Conservation (phyloP, 2,797 vertebrate genomes). For the Peromyscus eremicus region DNA sequence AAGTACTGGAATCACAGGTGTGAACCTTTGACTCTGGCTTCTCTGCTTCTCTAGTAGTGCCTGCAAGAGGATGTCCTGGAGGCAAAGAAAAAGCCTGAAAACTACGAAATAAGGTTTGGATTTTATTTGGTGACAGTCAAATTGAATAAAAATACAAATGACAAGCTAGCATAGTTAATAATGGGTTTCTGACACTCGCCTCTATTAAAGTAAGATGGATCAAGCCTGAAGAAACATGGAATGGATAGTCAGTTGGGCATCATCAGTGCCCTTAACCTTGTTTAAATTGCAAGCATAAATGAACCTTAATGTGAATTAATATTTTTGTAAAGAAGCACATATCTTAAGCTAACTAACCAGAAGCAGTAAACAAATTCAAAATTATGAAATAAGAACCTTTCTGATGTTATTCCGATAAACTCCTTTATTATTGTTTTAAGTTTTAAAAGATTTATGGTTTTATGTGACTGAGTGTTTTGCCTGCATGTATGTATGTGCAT, state of each 20-base stretch:
- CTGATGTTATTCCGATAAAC: background rate
- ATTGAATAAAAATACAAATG: conserved; percentile 40
- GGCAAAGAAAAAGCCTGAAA: background rate
- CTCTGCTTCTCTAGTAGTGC: conserved; percentile 27
- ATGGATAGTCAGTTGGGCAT: background rate
- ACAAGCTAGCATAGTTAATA: background rate
- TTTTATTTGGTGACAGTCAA: conserved; percentile 38
- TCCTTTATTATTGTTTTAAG: background rate
- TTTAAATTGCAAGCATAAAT: background rate
- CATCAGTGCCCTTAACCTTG: background rate
- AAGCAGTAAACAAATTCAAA: background rate
- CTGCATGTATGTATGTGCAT: background rate
- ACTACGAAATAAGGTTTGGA: conserved; percentile 1
- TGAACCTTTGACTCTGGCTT: background rate
- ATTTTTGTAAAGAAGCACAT: background rate
- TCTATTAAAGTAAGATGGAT: background rate
- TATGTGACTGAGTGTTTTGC: background rate
- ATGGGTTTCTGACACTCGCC: background rate
- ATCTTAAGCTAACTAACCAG: background rate
- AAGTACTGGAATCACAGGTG: background rate
- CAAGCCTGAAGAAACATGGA: background rate
- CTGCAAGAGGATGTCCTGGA: background rate
- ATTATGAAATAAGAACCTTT: background rate
- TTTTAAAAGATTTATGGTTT: background rate
- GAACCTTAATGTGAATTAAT: background rate